Conservation (phyloP, 2,888 invertebrate genomes). For the Pediacus dermestoides region DNA sequence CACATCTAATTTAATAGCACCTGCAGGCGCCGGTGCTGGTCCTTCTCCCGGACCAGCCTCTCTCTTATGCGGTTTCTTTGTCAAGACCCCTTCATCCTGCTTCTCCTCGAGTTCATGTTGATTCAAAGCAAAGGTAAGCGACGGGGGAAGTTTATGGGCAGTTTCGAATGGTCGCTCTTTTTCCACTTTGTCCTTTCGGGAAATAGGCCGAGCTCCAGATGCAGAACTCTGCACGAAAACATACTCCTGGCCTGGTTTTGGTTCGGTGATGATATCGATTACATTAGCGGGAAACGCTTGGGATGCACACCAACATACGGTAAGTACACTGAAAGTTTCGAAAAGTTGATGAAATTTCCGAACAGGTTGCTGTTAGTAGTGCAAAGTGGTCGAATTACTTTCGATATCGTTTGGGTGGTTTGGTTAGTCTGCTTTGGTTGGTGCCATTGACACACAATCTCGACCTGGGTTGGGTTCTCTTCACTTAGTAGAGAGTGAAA, state of each 20-base stretch:
- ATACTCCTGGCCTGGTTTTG: slow-evolving; percentile 64
- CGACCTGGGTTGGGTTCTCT: slow-evolving; percentile 32
- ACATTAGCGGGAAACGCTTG: slow-evolving; percentile 20
- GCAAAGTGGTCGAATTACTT: slow-evolving; percentile 23
- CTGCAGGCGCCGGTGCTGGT: slow-evolving; percentile 46
- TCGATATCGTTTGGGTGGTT: slow-evolving; percentile 24
- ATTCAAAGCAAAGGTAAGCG: slow-evolving; percentile 43
- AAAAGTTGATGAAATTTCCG: too few relatives aligned
- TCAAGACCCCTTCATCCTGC: slow-evolving; percentile 28
- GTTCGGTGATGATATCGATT: slow-evolving; percentile 57
- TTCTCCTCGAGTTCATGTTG: slow-evolving; percentile 40
- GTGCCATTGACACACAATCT: slow-evolving; percentile 32
- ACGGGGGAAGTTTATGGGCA: slow-evolving; percentile 65
- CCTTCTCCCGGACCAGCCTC: slow-evolving; percentile 32
- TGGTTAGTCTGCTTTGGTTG: slow-evolving; percentile 19
- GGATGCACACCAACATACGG: too few relatives aligned
- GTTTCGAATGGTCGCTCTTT: slow-evolving; percentile 59
- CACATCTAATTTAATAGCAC: slow-evolving; percentile 37
- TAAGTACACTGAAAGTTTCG: too few relatives aligned
- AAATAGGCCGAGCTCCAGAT: slow-evolving; percentile 41
- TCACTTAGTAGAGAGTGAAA: slow-evolving; percentile 43
- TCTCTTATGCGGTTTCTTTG: slow-evolving; percentile 34
- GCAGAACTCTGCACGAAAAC: slow-evolving; percentile 57
- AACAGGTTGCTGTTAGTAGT: too few relatives aligned
- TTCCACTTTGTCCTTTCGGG: slow-evolving; percentile 40